Conservation (phyloP, 2,888 invertebrate genomes). For the Dyspetes luteomarginatus region DNA sequence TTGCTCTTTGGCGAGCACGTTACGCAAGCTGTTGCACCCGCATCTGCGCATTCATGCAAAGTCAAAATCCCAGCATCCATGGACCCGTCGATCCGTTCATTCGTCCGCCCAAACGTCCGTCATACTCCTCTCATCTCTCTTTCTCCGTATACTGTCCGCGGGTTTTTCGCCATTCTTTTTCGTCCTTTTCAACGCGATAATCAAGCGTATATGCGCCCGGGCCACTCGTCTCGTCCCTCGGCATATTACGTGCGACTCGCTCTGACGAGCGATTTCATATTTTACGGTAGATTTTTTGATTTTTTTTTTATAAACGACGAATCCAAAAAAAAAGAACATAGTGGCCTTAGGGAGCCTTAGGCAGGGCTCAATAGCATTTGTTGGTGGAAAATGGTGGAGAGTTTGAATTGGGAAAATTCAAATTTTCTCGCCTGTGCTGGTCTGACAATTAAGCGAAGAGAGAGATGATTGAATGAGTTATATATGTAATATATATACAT, state of each 20-base stretch:
- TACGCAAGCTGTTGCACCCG: conserved; percentile 84
- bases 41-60: conserved; percentile 84
- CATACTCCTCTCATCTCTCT: conserved; percentile 51
- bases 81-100: conserved; percentile 66
- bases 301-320: conserved; percentile 10
- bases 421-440: too few species aligned
- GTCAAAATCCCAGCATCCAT: conserved; percentile 77
- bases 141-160: conserved; percentile 70
- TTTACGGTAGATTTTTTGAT: conserved; percentile 44
- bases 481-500: too few species aligned
- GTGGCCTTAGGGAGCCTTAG: background rate
- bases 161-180: conserved; percentile 29
- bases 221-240: conserved; percentile 1
- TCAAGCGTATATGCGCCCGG: conserved; percentile 48
- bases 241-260: conserved; percentile 20
- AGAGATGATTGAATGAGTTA: too few species aligned
- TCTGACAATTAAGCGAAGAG: too few species aligned
- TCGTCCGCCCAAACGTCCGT: conserved; percentile 72
- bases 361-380: too few species aligned
- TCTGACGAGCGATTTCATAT: conserved; percentile 47
- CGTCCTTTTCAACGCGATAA: conserved; percentile 62
- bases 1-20: conserved; percentile 81
- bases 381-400: too few species aligned
- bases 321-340: background rate
- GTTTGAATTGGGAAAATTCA: too few species aligned